Evolutionary conservation across 2,888 invertebrate genomes (phyloP), one percentile per base, ranked within the genome.

Genomic region (Drosophila monieri): DNA sequence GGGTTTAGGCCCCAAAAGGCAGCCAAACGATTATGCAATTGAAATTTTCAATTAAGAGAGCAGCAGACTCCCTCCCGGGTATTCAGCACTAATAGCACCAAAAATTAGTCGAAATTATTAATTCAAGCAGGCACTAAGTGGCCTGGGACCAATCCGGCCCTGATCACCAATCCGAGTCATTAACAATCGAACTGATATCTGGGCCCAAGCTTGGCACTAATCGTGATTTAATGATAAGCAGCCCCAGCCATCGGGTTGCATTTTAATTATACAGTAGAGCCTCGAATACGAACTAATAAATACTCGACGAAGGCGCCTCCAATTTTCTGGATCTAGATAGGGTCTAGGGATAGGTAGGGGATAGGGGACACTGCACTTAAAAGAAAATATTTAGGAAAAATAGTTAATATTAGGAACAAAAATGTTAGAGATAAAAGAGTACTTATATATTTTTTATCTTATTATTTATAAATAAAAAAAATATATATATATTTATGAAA

Each of bases 241-340:
- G 30, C 21, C 21, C 0, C 35, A 70, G 49, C 49, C 44, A 59
- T 49, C 59, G 14, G 59, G 48, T 44, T 59, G 66, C 57, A 69
- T 71, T 80, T 84, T 84, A 80, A 86, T 86, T 80, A 80, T 74
- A 67, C 14, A 59, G 25, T 57, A 51, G 44, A 52, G 46, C 46
- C 47, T 30, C 78, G 65, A 68, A 71, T 35, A 18, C 56, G 47
- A 80, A 59, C 85, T 66, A 85, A 74, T 80, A 74, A 87, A 84
- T 70, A 78, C 65, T 51, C 53, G 44, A 41, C 30, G 46, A 43
- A 43, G 53, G 64, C 68, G 64, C 68, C 68, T 25, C 23, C 15
- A 46, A 65, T 43, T 62, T 51, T 37, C 44, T 37, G 14, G 27
- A 52, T 49, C 47, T 48, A 44, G 47, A 54, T 53, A 53, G 53